Base-by-base conservation (phyloP, 2,113 vertebrate species). In the Toxotes jaculatrix region DNA sequence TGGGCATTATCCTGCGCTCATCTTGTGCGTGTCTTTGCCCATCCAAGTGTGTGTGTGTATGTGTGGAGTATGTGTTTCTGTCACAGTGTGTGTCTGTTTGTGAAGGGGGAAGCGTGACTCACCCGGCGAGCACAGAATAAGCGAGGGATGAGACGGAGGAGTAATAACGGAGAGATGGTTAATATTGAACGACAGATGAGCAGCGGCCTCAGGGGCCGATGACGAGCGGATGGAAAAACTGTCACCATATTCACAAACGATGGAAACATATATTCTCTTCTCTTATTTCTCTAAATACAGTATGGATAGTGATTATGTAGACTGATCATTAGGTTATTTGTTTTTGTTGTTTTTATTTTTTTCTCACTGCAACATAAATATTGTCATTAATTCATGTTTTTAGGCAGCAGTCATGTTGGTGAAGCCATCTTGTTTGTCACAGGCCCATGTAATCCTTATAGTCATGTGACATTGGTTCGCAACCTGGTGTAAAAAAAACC, bases 121-220 rank as follows among this genome's bases (percentile, higher is more conserved):
- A 93, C 60, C 60, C 69, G 4, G 64, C 40, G 13, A 70, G 83
- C 47, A 36, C 66, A 61, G 61, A 86, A 84, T 71, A 77, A 89
- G 68, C 64, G 63, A 86, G 85, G 78, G 82, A 91, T 85, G 77
- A 87, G 87, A 82, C 1, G 63, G 86, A 89, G 86, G 87, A 87
- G 80, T 88, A 88, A 87, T 85, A 91, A 86, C 13, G 6, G 42
- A 86, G 68, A 40, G 92, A 84, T 73, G 83, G 83, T 89, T 94
- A 89, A 94, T 90, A 89, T 88, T 91, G 82, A 93, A 81, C 61
- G 91, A 94, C 88, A 89, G 92, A 89, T 89, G 89, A 92, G 79
- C 87, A 72, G 49, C 60, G 74, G 63, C 88, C 77, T 32, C 42
- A 83, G 64, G 61, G 68, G 61, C 34, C 51, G 61, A 32, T 13